A percentile compares a stretch with the other conserved stretches of the same genome.
Conservation (phyloP, 2,888 invertebrate species). For the Callyntrura sp. region DNA sequence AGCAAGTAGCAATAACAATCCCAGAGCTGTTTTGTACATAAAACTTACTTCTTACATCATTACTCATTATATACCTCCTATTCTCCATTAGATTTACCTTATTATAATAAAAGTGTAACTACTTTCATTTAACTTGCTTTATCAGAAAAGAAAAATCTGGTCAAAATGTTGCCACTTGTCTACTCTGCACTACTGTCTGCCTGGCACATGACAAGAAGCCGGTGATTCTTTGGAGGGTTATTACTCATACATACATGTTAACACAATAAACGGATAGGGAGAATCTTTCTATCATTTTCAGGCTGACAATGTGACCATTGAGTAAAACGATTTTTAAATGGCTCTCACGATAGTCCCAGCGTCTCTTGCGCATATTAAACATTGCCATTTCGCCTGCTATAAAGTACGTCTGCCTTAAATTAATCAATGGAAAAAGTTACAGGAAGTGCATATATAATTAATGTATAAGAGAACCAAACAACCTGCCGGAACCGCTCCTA, state of each 20-base stretch:
- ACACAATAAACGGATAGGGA: not conserved
- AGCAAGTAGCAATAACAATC: slow-evolving; percentile 13
- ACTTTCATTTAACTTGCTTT: not conserved
- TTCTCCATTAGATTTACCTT: not conserved
- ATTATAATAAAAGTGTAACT: too few relatives aligned
- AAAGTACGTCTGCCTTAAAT: not conserved
- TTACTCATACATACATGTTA: slow-evolving; percentile 14
- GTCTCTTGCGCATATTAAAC: not conserved
- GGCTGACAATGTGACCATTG: not conserved
- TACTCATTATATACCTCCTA: not conserved
- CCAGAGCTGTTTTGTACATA: not conserved
- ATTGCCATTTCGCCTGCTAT: not conserved
- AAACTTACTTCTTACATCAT: not conserved
- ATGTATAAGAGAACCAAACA: slow-evolving; percentile 44
- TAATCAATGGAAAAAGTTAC: slow-evolving; percentile 26
- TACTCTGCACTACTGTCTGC: too few relatives aligned
- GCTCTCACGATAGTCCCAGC: not conserved
- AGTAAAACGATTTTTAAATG: slow-evolving; percentile 4
- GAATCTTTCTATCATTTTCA: too few relatives aligned
- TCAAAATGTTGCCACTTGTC: not conserved
- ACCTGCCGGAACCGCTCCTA: not conserved
- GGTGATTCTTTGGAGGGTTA: slow-evolving; percentile 23
- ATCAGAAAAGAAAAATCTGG: not conserved
- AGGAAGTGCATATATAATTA: slow-evolving; percentile 76
- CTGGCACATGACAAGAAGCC: not conserved